phyloP scores from a whole-genome alignment of 2,797 vertebrate species.

The Lacerta viridis region DNA sequence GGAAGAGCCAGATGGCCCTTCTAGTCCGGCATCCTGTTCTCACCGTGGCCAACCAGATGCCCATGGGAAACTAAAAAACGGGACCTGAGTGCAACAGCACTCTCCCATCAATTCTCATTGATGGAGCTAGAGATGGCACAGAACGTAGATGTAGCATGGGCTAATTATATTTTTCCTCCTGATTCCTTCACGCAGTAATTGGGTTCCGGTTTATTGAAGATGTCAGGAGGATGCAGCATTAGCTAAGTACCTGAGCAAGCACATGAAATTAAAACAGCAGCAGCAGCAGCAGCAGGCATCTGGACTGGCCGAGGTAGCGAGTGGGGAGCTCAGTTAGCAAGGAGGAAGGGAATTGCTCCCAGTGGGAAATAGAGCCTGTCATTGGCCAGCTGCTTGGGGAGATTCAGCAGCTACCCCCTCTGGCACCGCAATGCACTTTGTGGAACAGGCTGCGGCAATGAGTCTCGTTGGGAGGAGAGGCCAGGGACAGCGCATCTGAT shows the following conservation, averaged over 20 bases:
- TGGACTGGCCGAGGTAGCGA: not conserved
- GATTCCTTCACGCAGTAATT: conserved; percentile 79
- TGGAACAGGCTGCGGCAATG: not conserved
- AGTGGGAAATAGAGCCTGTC: conserved; percentile 18
- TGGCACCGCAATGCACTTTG: not conserved
- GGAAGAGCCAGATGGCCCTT: too few relatives aligned
- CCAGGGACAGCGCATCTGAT: not conserved
- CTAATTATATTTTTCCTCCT: conserved; percentile 80
- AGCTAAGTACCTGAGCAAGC: conserved; percentile 65
- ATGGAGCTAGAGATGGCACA: conserved; percentile 66
- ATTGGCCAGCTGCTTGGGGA: fast-evolving
- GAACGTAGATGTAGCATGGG: conserved; percentile 68
- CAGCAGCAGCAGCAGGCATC: not conserved
- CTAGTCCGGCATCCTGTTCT: too few relatives aligned
- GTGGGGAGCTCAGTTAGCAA: not conserved
- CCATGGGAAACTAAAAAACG: too few relatives aligned
- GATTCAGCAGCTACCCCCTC: not conserved
- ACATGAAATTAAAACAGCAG: not conserved
- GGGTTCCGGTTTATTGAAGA: conserved; percentile 80
- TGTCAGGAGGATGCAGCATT: conserved; percentile 69
- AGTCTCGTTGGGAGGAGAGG: not conserved
- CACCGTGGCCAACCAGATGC: too few relatives aligned
- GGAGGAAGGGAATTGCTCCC: not conserved
- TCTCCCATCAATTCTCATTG: conserved; percentile 61
- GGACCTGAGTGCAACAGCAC: too few relatives aligned